Evolutionary conservation across 2,113 vertebrate species (phyloP), one percentile per base, ranked within the genome.

Genomic region (Corvus moneduloides): DNA sequence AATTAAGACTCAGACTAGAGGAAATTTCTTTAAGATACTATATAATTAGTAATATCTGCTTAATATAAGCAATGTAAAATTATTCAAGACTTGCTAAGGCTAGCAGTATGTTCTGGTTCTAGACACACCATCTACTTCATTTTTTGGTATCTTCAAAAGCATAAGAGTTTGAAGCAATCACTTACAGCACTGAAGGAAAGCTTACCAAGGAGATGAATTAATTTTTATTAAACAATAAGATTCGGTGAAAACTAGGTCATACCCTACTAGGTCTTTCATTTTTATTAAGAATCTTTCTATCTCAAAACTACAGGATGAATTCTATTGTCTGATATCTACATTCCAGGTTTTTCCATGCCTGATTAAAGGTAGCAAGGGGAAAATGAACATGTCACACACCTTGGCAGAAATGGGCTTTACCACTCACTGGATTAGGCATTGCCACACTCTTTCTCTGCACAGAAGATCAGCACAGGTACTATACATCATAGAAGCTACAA

Each of bases 81-180:
- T 4, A 78, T 39, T 77, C 19, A 39, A 62, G 75, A 55, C 9
- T 72, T 61, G 13, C 43, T 32, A 21, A 63, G 23, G 49, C 9
- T 55, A 71, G 78, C 0, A 2, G 4, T 21, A 55, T 3, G 1
- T 44, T 62, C 21, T 64, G 9, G 2, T 23, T 56, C 10, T 41
- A 87, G 44, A 61, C 6, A 46, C 15, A 30, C 1, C 9, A 43
- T 20, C 37, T 13, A 32, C 9, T 39, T 46, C 49, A 15, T 49
- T 11, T 41, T 43, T 35, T 28, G 6, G 9, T 11, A n/a, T 20
- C 10, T 21, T 35, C 16, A 69, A 84, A 80, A 79, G 3, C 1
- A 3, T 17, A 48, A 48, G 16, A 77, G n/a, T 37, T 35, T 67
- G 15, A 87, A 87, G 19, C 18, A 32, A 18, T 18, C 48, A 41